Evolutionary conservation across 2,888 invertebrate species (phyloP).

Genomic region (Drosophila nr. perissopoda): DNA sequence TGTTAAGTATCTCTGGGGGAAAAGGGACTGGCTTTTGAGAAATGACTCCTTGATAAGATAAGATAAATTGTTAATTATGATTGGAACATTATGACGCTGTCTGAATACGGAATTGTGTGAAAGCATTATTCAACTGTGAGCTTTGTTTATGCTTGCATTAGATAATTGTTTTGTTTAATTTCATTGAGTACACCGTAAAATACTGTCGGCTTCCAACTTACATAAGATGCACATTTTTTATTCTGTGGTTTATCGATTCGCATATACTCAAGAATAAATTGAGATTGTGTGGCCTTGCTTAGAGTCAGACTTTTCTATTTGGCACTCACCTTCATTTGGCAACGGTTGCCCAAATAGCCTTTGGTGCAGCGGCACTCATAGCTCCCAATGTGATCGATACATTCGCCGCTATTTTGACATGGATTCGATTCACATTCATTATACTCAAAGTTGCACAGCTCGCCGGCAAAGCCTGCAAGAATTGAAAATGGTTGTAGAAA

Average conservation of each 20-base stretch:
- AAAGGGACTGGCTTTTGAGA: conserved; percentile 5
- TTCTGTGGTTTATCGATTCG: neutral
- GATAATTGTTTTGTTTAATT: conserved; percentile 9
- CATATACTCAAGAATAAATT: neutral
- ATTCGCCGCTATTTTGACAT: conserved; percentile 90
- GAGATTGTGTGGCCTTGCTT: neutral
- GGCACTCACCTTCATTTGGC: conserved; percentile 89
- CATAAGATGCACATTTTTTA: neutral
- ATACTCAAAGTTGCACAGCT: conserved; percentile 90
- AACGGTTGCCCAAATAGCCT: conserved; percentile 89
- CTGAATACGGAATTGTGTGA: neutral
- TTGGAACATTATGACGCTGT: conserved; percentile 5
- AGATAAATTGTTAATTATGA: conserved; percentile 16
- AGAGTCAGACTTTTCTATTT: conserved; percentile 12
- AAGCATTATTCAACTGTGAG: neutral
- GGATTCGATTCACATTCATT: conserved; percentile 92
- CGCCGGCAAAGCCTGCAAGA: conserved; percentile 89
- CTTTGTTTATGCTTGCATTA: neutral
- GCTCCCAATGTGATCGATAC: conserved; percentile 90
- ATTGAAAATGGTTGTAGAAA: conserved; percentile 26
- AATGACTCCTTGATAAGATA: conserved; percentile 11
- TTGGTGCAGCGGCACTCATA: conserved; percentile 89
- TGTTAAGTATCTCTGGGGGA: conserved; percentile 4
- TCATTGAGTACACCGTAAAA: neutral
- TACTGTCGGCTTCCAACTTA: neutral